Evolutionary conservation across 92 coral and sea anemone genomes (phyloP), one percentile per base, ranked within the genome.

Genomic region (Palythoa caribaeorum): DNA sequence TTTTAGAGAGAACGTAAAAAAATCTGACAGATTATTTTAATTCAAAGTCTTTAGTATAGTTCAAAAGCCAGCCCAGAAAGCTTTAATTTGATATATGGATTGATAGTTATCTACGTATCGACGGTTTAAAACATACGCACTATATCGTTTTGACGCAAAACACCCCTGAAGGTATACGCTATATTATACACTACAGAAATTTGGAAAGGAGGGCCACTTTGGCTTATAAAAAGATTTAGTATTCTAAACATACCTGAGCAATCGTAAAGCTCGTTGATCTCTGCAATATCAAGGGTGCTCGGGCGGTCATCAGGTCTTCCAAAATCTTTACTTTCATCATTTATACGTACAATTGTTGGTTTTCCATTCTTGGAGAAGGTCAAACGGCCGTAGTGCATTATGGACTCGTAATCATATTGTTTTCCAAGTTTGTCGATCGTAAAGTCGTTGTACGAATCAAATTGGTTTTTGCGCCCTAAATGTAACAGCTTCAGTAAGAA

Each of bases 321-420:
- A 36, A 89, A 68, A 10, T 70, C 62, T 40, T 51, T 36, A 4
- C 47, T 84, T 48, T 72, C 84, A 17, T 89, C 60, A 38, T 60
- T 35, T 1, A 89, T 71, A 6, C 84, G 59, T 7, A 78, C 84
- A 71, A 89, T 89, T 11, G 92, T 89, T 13, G 89, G 80, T 39
- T 68, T 50, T 11, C 92, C 92, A 9, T 84, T 76, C 57, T 59
- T 70, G 13, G 88, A 80, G 39, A 89, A 89, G 10, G 88, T 83
- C 48, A 63, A 38, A 51, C 84, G 77, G 51, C 92, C 83, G 78
- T 89, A 89, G 62, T 89, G 92, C 92, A 89, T 89, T n/a, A 89
- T 70, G 80, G 88, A 83, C 66, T 68, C 69, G 14, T 59, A 73
- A 52, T 89, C 89, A 76, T 89, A 89, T 14, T 84, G 79, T 65